Percentiles rank a stretch among this genome's conserved stretches.
Conservation (phyloP, 2,888 invertebrate species). For the Dicyrtomina minuta region DNA sequence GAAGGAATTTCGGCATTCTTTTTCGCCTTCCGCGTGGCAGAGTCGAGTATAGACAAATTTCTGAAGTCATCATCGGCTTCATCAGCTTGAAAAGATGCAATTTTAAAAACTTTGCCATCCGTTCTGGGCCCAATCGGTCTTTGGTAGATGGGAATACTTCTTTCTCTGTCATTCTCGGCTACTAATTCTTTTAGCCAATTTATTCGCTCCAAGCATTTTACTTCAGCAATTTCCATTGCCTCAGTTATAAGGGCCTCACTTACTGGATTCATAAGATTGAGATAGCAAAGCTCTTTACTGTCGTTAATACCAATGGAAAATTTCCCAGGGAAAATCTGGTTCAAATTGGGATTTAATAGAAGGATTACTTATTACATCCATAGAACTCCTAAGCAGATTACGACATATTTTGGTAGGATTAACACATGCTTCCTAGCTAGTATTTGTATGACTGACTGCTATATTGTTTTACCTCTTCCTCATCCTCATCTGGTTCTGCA, state of each 20-base stretch:
- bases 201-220: constrained; percentile 45
- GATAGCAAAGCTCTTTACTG: constrained; percentile 49
- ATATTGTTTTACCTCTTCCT: constrained; percentile 41
- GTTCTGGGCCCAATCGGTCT: not conserved
- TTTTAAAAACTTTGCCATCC: constrained; percentile 17
- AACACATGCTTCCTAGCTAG: too few relatives aligned
- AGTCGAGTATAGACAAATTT: not conserved
- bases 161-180: constrained; percentile 24
- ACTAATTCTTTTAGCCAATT: constrained; percentile 41
- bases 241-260: constrained; percentile 40
- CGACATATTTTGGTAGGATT: too few relatives aligned
- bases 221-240: constrained; percentile 41
- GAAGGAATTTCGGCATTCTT: too few relatives aligned
- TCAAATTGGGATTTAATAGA: too few relatives aligned
- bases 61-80: not conserved
- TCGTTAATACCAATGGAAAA: constrained; percentile 48
- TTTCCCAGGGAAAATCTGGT: constrained; percentile 51
- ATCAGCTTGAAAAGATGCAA: constrained; percentile 1
- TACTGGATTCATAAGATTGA: constrained; percentile 46
- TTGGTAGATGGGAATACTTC: constrained; percentile 29
- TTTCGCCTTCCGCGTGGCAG: too few relatives aligned
- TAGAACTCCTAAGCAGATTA: too few relatives aligned
- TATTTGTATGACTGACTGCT: too few relatives aligned
- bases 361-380: too few relatives aligned
- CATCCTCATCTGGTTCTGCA: constrained; percentile 46